phyloP scores from a whole-genome alignment of 53 echinoderm and acorn worm genomes.

The Luidia sarsii region DNA sequence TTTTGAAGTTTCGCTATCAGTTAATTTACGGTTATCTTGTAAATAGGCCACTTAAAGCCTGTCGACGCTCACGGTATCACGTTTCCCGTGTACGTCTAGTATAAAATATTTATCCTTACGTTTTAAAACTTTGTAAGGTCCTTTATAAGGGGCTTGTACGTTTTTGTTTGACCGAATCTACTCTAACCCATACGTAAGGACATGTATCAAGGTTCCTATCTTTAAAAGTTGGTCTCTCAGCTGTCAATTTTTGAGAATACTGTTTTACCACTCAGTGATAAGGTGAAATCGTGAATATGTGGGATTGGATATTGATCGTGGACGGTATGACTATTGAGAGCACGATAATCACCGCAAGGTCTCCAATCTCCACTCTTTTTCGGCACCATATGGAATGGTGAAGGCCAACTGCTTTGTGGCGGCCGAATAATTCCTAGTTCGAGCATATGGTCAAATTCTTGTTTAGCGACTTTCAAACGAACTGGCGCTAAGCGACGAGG shows the following conservation, averaged over 20 bases:
- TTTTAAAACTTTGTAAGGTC: too few relatives aligned
- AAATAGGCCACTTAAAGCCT: too few relatives aligned
- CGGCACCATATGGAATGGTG: slow-evolving; percentile 59
- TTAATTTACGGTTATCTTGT: too few relatives aligned
- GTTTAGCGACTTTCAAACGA: slow-evolving; percentile 10
- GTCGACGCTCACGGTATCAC: too few relatives aligned
- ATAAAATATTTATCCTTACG: too few relatives aligned
- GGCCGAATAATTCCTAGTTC: slow-evolving; percentile 38
- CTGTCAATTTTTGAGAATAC: slow-evolving; percentile 60
- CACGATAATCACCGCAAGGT: slow-evolving; percentile 61
- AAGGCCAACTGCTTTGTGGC: slow-evolving; percentile 34
- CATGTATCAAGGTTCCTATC: too few relatives aligned
- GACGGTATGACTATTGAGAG: slow-evolving; percentile 29
- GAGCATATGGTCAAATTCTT: slow-evolving; percentile 50
- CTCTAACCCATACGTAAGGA: too few relatives aligned
- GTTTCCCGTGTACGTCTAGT: too few relatives aligned
- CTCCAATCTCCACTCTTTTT: slow-evolving; percentile 45
- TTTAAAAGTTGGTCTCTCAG: too few relatives aligned
- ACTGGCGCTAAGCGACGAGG: slow-evolving; percentile 26
- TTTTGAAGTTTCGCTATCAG: too few relatives aligned
- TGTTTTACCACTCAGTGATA: not conserved
- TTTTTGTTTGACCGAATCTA: too few relatives aligned
- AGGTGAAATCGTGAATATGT: slow-evolving; percentile 58
- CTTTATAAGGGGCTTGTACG: too few relatives aligned
- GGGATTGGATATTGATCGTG: slow-evolving; percentile 57